phyloP scores from a whole-genome alignment of 37 sponge, comb jelly and placozoan genomes.

The Tethya wilhelma region DNA sequence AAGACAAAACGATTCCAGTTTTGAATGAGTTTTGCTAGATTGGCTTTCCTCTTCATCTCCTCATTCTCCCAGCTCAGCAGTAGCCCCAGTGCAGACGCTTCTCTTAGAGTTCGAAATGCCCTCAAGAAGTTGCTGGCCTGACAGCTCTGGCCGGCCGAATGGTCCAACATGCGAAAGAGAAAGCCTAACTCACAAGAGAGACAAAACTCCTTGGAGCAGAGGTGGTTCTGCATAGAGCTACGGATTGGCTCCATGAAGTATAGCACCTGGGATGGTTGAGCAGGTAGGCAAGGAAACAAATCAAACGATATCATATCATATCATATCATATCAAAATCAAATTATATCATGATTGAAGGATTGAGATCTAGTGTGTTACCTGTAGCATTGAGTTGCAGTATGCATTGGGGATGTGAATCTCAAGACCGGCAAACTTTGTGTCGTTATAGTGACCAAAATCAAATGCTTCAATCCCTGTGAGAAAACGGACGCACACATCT shows the following conservation, averaged over 20 bases:
- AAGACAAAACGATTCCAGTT: slow-evolving; percentile 84
- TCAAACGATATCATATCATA: too few relatives aligned
- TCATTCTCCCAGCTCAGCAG: slow-evolving; percentile 69
- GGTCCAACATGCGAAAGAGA: slow-evolving; percentile 84
- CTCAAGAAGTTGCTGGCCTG: slow-evolving; percentile 84
- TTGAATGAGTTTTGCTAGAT: slow-evolving; percentile 76
- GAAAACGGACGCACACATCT: not conserved
- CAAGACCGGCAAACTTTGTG: slow-evolving; percentile 85
- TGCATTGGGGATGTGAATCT: slow-evolving; percentile 88
- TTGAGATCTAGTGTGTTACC: slow-evolving; percentile 26
- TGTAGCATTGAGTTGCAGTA: slow-evolving; percentile 92
- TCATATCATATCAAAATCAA: too few relatives aligned
- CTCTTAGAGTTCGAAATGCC: slow-evolving; percentile 76
- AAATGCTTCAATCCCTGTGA: slow-evolving; percentile 78
- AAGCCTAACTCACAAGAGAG: slow-evolving; percentile 90
- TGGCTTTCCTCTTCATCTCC: slow-evolving; percentile 39
- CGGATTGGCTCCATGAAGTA: slow-evolving; percentile 86
- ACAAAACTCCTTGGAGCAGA: slow-evolving; percentile 80
- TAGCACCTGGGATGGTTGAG: slow-evolving; percentile 61
- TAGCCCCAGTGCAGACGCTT: slow-evolving; percentile 79
- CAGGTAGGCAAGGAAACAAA: not conserved
- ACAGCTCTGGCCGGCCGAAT: slow-evolving; percentile 63
- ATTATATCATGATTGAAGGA: not conserved
- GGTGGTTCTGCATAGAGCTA: slow-evolving; percentile 68
- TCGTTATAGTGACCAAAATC: slow-evolving; percentile 80